Evolutionary conservation across 1,140 invertebrate species (phyloP), one percentile per base, ranked within the genome.

Genomic region (Stegodyphus mimosarum): DNA sequence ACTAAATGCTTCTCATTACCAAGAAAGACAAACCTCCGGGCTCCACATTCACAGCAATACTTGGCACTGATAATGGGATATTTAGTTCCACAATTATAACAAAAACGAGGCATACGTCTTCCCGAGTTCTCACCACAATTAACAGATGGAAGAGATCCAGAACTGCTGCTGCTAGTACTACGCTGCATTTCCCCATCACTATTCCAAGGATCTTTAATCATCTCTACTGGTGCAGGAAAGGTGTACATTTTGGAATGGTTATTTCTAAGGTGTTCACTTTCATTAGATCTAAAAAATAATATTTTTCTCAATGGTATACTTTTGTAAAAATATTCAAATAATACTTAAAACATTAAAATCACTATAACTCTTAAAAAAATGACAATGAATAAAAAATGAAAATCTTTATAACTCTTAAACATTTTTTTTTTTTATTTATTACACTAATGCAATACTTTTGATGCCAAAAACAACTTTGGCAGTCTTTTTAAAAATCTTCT

Each of bases 41-140:
- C 92, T 50, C 96, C 96, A 91, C 96, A 98, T 88, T 97, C 95
- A 89, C 96, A 96, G 90, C 96, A 98, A 90, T 96, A 98, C 89
- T 97, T 97, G 87, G 96, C 96, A 51, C 92, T 92, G 60, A 93
- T 91, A 4, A 95, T 90, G 5, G 96, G 95, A 91, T 96, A 98
- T 89, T 93, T 94, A 55, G 92, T 94, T 15, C 96, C 96, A 91
- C 96, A 98, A 89, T 97, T 95, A 90, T 97, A 95, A 88, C 96
- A 98, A 90, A 96, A 97, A 88, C 94, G 95, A 4, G 95, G 94
- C 88, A 94, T 89, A 79, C 93, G 91, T 17, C 85, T 81, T 49
- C 77, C 63, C 2, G 9, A 49, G 70, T 13, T 72, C 10, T 3
- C 70, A 50, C 17, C 6, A 87, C 77, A 66, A 17, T 50, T 48